These are phyloP conservation scores for Tapirus terrestris DNA, from an alignment of 2,113 vertebrate species.

Conservation along the genomic window DNA sequence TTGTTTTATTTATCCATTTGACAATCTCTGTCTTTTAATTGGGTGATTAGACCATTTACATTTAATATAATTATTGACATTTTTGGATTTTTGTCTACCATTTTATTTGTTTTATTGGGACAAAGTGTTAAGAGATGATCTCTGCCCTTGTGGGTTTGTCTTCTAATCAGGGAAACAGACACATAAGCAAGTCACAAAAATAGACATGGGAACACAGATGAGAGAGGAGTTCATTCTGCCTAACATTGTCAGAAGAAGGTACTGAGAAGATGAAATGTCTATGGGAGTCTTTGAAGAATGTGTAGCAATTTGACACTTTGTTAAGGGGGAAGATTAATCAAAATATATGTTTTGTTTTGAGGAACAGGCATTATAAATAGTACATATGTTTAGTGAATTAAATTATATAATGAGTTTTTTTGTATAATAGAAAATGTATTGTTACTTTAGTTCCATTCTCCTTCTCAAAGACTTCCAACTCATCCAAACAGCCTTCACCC, in stretches of 20 bases:
- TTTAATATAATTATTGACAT: slow-evolving; percentile 22
- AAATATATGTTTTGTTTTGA: neutral
- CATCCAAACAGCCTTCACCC: neutral
- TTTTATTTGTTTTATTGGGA: neutral
- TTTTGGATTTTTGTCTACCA: neutral
- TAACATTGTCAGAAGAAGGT: neutral
- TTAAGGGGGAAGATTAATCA: neutral
- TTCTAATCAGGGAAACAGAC: neutral
- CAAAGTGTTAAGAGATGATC: neutral
- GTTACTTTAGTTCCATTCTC: neutral
- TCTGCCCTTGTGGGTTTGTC: neutral
- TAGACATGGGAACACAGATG: neutral
- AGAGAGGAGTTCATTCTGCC: neutral
- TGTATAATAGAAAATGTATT: neutral
- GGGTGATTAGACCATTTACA: neutral
- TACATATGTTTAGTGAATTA: neutral
- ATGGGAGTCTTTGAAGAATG: neutral
- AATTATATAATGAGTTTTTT: neutral
- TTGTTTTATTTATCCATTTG: slow-evolving; percentile 15
- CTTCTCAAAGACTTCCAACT: neutral
- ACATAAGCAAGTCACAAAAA: neutral
- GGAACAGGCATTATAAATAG: neutral
- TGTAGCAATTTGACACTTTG: slow-evolving; percentile 33
- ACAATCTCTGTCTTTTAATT: neutral
- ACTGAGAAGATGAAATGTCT: slow-evolving; percentile 26